Evolutionary conservation across 2,888 invertebrate genomes (phyloP).

Genomic region (Cryptocheilus praepositus): DNA sequence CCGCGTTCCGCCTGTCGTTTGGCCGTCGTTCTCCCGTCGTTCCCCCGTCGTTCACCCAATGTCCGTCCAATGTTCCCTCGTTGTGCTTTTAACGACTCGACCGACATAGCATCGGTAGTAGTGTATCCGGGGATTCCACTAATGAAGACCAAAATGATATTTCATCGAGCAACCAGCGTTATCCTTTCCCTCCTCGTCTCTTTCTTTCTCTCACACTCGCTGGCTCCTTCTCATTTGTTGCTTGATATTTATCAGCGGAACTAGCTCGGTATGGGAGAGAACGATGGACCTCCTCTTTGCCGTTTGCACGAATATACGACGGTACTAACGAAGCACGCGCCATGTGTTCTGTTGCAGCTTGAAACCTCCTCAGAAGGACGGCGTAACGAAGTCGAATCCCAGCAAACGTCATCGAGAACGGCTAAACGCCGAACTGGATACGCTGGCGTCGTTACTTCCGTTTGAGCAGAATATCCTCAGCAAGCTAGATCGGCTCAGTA

Average conservation of each 20-base stretch:
- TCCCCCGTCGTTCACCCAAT: conserved; percentile 7
- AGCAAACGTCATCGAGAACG: conserved; percentile 98
- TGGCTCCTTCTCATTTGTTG: no score
- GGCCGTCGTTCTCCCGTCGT: conserved; percentile 12
- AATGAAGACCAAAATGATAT: conserved; percentile 25
- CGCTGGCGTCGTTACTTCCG: conserved; percentile 93
- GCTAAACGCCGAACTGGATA: conserved; percentile 98
- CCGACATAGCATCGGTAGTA: conserved; percentile 11
- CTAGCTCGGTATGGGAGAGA: no score
- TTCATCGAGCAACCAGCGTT: no score
- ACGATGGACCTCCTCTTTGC: no score
- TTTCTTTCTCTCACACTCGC: no score
- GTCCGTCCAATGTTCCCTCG: background rate
- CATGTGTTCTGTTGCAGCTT: conserved; percentile 80
- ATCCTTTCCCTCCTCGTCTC: no score
- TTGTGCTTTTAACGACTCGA: conserved; percentile 39
- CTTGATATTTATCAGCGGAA: no score
- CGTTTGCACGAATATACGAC: background rate
- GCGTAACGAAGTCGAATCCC: conserved; percentile 97
- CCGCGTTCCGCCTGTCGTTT: conserved; percentile 22
- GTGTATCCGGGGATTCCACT: conserved; percentile 36
- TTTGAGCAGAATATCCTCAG: conserved; percentile 98
- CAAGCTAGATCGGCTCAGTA: conserved; percentile 98
- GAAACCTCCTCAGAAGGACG: conserved; percentile 96
- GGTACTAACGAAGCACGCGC: background rate